A percentile compares a stretch with the other conserved stretches of the same genome.
phyloP scores from a whole-genome alignment of 2,797 vertebrate species.

The Diceros bicornis region DNA sequence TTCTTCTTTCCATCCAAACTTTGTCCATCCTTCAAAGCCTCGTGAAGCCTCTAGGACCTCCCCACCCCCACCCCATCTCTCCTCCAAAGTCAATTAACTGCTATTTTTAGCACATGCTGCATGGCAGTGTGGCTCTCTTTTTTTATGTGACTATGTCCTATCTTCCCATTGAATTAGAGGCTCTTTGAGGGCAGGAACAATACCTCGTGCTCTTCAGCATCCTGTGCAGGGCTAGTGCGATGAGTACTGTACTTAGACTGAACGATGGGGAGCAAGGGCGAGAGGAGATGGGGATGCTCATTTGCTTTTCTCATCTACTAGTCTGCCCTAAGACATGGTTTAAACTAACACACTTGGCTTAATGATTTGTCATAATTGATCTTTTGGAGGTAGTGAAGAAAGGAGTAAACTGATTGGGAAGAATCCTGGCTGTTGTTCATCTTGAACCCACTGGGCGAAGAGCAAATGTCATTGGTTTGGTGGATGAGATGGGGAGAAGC shows the following conservation, averaged over 20 bases:
- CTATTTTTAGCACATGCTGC: not conserved
- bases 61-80: not conserved
- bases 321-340: not conserved
- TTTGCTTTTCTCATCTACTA: not conserved
- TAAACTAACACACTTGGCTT: not conserved
- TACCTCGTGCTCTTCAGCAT: not conserved
- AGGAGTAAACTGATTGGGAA: not conserved
- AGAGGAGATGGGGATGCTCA: not conserved
- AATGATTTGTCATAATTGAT: not conserved
- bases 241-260: not conserved
- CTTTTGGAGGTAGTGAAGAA: not conserved
- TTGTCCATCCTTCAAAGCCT: not conserved
- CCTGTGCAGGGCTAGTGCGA: fast-evolving
- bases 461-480: not conserved
- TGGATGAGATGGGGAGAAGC: not conserved
- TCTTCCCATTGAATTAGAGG: not conserved
- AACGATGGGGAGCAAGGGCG: not conserved
- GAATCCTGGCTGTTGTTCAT: not conserved
- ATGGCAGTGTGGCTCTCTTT: not conserved
- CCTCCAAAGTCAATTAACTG: not conserved
- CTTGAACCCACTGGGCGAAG: not conserved
- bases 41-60: not conserved
- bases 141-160: not conserved
- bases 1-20: not conserved
- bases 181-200: not conserved